Conservation (phyloP, 2,888 invertebrate genomes). For the Noctua comes region DNA sequence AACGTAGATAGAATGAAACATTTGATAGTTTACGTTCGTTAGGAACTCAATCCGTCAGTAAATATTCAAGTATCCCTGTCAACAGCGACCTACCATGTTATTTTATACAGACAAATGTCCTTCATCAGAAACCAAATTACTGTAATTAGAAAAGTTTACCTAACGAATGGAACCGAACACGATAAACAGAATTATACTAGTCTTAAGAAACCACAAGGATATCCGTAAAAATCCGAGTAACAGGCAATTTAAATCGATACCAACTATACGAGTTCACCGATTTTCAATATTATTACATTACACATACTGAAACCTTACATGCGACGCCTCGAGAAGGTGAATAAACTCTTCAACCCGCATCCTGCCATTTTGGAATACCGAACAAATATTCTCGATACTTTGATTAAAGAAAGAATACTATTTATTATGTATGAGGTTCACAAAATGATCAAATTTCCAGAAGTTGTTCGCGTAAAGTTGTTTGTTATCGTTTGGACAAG, state of each 20-base stretch:
- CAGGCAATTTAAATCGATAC: conserved; percentile 25
- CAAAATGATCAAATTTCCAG: conserved; percentile 58
- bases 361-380: conserved; percentile 42
- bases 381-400: conserved; percentile 40
- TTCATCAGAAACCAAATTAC: conserved; percentile 54
- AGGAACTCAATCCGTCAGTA: conserved; percentile 37
- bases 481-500: conserved; percentile 57
- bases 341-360: conserved; percentile 49
- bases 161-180: conserved; percentile 37
- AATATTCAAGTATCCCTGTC: conserved; percentile 36
- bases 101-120: conserved; percentile 45
- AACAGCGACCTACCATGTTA: conserved; percentile 14
- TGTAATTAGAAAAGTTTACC: conserved; percentile 55
- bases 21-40: conserved; percentile 25
- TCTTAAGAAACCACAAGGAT: conserved; percentile 26
- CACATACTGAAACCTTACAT: conserved; percentile 50
- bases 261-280: conserved; percentile 16
- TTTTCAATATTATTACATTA: conserved; percentile 55
- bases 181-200: conserved; percentile 35
- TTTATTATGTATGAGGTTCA: conserved; percentile 60
- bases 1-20: background rate
- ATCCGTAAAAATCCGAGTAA: conserved; percentile 21
- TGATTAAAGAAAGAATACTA: conserved; percentile 55
- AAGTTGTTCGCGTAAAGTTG: conserved; percentile 59
- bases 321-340: conserved; percentile 43